These are phyloP conservation scores for Notospermus geniculatus DNA, from an alignment of 1,140 invertebrate species.

Conservation along the genomic window DNA sequence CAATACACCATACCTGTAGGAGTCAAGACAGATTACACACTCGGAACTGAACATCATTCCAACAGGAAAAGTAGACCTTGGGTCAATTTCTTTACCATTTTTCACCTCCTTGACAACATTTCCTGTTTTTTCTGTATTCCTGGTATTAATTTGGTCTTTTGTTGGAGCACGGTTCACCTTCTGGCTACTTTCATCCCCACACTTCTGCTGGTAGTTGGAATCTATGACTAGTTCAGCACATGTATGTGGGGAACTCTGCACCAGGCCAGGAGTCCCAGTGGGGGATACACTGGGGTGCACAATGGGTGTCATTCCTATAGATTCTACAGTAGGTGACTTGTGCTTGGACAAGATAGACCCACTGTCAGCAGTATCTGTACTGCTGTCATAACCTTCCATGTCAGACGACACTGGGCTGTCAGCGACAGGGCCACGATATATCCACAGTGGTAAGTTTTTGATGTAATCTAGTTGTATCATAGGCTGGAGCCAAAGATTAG, in stretches of 20 bases:
- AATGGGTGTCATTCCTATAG: background rate
- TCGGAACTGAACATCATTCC: constrained; percentile 48
- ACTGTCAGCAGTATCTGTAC: background rate
- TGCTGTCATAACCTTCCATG: background rate
- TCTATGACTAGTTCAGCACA: constrained; percentile 14
- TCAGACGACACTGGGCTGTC: background rate
- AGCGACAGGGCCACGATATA: constrained; percentile 28
- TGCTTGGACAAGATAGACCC: background rate
- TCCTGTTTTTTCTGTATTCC: background rate
- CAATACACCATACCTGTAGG: constrained; percentile 46
- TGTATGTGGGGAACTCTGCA: background rate
- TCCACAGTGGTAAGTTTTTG: constrained; percentile 60
- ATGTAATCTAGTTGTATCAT: constrained; percentile 58
- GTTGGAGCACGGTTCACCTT: background rate
- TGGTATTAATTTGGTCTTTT: background rate
- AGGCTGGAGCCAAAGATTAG: constrained; percentile 59
- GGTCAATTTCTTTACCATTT: background rate
- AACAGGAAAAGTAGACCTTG: constrained; percentile 18
- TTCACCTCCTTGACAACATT: background rate
- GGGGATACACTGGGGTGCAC: background rate
- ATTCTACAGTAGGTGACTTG: constrained; percentile 9
- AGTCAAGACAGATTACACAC: constrained; percentile 62
- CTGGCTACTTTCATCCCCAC: constrained; percentile 7
- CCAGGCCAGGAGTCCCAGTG: constrained; percentile 9
- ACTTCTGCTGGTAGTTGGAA: constrained; percentile 16